Evolutionary conservation across 2,113 vertebrate species (phyloP), one percentile per base, ranked within the genome.

Genomic region (Sarotherodon lohbergeri): DNA sequence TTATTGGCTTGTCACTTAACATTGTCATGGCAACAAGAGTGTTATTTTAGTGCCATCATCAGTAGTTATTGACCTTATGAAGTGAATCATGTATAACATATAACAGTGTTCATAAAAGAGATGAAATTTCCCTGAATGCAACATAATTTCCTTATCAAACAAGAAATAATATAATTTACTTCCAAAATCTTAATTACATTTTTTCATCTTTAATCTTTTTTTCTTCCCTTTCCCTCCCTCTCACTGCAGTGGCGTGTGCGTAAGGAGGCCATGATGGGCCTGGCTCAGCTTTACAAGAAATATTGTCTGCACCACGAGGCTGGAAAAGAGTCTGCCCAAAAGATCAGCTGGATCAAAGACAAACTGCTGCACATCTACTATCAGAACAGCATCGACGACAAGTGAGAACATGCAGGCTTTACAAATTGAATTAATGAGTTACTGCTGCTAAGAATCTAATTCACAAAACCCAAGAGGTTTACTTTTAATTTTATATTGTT

Each of bases 261-360:
- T 92, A 99, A 99, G 94, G 99, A 99, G 96, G 98, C 98, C 61
- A 99, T 99, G 98, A 99, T 99, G 98, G 99, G 99, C 85, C 96
- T 99, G 88, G 98, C 99, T 56, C 98, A 99, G 90, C 96, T 99
- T 6, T 99, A 96, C 93, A 99, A 99, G 95, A 99, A 99, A 89
- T 99, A 99, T 57, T 99, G 98, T 91, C 97, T 99, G 90, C 99
- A 99, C 93, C 98, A 98, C 3, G 99, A 99, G 95, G 98, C 98
- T 41, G 99, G 98, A 87, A 99, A 99, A 91, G 99, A 99, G 94
- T 97, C 97, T 34, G 98, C 98, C 81, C 97, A 96, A 95, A 99
- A 99, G 97, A 98, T 99, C 96, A 99, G 97, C 96, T 99, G 99
- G 99, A 99, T 99, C 96, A 99, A 99, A 96, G 98, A 99, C 96